A percentile compares a stretch with the other conserved stretches of the same genome.
phyloP scores from a whole-genome alignment of 2,888 invertebrate genomes.

The Caenorhabditis auriculariae region DNA sequence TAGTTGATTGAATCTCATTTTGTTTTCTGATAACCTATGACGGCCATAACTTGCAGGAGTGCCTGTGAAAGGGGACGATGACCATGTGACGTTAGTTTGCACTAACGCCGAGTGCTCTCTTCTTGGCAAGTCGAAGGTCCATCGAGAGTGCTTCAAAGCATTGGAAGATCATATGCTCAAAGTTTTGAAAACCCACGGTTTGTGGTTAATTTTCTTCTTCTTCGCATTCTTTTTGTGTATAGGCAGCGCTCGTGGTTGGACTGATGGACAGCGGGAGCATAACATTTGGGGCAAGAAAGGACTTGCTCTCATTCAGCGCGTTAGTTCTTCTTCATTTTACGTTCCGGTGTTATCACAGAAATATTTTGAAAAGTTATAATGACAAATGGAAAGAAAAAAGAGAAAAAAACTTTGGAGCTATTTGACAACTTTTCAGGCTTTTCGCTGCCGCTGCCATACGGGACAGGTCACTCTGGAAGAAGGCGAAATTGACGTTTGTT shows the following conservation, averaged over 20 bases:
- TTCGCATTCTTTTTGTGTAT: not conserved
- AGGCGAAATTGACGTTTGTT: too few relatives aligned
- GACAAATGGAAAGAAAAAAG: slow-evolving; percentile 4
- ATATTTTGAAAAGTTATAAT: too few relatives aligned
- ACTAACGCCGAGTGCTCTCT: slow-evolving; percentile 41
- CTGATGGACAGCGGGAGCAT: slow-evolving; percentile 40
- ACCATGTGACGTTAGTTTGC: slow-evolving; percentile 45
- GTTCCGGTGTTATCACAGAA: too few relatives aligned
- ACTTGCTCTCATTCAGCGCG: slow-evolving; percentile 37
- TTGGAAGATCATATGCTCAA: slow-evolving; percentile 46
- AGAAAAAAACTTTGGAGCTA: not conserved
- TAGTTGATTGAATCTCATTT: too few relatives aligned
- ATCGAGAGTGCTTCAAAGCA: slow-evolving; percentile 35
- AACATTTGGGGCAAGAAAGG: slow-evolving; percentile 56
- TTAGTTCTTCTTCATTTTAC: too few relatives aligned
- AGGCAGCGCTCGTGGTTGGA: slow-evolving; percentile 56
- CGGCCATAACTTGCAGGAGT: not conserved
- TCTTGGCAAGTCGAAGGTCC: slow-evolving; percentile 24
- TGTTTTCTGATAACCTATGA: too few relatives aligned
- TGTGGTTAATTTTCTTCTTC: not conserved
- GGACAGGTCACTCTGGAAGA: too few relatives aligned
- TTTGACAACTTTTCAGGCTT: not conserved
- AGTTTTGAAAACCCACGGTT: slow-evolving; percentile 31
- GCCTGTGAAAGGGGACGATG: slow-evolving; percentile 2
- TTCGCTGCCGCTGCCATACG: too few relatives aligned